phyloP scores from a whole-genome alignment of 2,888 invertebrate genomes.

The Argyresthia goedartella region DNA sequence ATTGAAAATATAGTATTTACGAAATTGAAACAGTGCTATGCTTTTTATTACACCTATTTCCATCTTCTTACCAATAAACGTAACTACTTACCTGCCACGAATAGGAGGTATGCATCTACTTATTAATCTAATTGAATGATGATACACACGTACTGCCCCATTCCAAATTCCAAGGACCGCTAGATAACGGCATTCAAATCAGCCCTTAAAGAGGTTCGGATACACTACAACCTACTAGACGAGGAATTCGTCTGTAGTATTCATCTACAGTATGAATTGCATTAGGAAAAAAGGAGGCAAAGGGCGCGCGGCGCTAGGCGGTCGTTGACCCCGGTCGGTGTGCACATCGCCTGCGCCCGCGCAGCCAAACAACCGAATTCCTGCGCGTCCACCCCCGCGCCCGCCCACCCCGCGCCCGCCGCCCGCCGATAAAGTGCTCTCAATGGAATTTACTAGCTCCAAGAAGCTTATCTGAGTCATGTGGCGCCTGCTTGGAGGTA shows the following conservation, averaged over 20 bases:
- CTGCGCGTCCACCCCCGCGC: conserved; percentile 48
- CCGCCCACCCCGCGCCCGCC: conserved; percentile 26
- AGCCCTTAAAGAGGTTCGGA: too few relatives aligned
- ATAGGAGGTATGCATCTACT: too few relatives aligned
- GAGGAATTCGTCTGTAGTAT: conserved; percentile 1
- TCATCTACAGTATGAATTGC: conserved; percentile 17
- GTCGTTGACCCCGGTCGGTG: conserved; percentile 28
- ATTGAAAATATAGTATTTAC: too few relatives aligned
- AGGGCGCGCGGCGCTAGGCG: conserved; percentile 38
- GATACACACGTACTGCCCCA: too few relatives aligned
- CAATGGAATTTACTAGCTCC: conserved; percentile 7
- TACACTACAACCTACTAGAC: neutral
- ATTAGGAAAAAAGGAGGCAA: conserved; percentile 36
- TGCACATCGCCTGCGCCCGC: conserved; percentile 14
- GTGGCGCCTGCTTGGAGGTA: conserved; percentile 14
- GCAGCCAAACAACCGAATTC: conserved; percentile 52
- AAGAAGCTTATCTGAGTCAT: conserved; percentile 20
- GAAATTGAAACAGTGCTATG: too few relatives aligned
- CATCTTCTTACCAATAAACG: too few relatives aligned
- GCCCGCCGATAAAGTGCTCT: conserved; percentile 15
- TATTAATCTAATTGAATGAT: too few relatives aligned
- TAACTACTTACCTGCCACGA: too few relatives aligned
- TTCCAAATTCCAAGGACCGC: too few relatives aligned
- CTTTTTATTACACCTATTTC: too few relatives aligned
- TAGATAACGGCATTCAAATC: too few relatives aligned